A percentile compares a stretch with the other conserved stretches of the same genome.
phyloP scores from a whole-genome alignment of 2,888 invertebrate genomes.

The Clitarchus hookeri region DNA sequence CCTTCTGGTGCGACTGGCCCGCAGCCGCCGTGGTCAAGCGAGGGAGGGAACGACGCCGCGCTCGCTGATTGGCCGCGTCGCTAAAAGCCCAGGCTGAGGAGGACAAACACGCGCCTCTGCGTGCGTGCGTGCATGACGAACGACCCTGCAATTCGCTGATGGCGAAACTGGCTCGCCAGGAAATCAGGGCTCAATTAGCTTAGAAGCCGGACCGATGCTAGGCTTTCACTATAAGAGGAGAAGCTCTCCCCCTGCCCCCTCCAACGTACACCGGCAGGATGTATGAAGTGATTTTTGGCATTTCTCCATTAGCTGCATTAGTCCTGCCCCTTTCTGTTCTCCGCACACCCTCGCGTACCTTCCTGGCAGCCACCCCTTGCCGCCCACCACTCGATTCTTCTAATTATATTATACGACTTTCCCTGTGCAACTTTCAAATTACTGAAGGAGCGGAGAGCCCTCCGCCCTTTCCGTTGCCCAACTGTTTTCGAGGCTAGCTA shows the following conservation, averaged over 20 bases:
- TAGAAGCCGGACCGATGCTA: conserved; percentile 22
- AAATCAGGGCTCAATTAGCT: conserved; percentile 18
- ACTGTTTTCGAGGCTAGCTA: not conserved
- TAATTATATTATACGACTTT: conserved; percentile 26
- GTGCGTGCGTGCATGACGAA: not conserved
- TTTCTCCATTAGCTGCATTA: conserved; percentile 26
- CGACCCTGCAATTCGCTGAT: conserved; percentile 19
- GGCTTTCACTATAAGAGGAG: not conserved
- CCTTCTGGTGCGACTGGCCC: not conserved
- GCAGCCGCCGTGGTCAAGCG: not conserved
- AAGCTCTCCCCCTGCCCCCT: not conserved
- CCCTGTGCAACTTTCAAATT: conserved; percentile 20
- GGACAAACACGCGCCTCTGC: not conserved
- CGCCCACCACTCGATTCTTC: not conserved
- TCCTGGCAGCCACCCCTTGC: not conserved
- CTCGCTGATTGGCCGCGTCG: conserved; percentile 14
- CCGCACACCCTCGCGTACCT: not conserved
- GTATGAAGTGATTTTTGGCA: conserved; percentile 26
- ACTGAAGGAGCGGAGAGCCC: conserved; percentile 5
- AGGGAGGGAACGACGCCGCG: not conserved
- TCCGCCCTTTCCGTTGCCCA: not conserved
- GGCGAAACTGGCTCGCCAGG: conserved; percentile 17
- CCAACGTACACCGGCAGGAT: not conserved
- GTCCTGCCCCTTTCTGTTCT: conserved; percentile 5
- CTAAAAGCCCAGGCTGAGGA: not conserved